These are phyloP conservation scores for Saimiri boliviensis DNA, from an alignment of 2,113 vertebrate species.

Conservation along the genomic window DNA sequence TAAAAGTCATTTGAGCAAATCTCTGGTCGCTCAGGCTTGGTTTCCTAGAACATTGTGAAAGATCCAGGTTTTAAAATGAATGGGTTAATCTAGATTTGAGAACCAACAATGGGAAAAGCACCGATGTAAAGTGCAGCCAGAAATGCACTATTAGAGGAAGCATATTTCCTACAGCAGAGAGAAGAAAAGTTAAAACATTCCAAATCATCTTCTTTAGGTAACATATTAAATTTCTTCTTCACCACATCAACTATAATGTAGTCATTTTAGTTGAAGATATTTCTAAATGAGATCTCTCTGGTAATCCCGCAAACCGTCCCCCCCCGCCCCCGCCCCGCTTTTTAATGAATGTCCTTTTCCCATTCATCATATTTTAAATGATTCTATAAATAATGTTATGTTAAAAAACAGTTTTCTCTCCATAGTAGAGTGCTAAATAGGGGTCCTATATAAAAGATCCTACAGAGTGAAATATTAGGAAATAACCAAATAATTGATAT, in stretches of 20 bases:
- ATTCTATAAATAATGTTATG: conserved; percentile 68
- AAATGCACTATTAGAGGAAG: conserved; percentile 31
- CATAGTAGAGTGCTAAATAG: conserved; percentile 43
- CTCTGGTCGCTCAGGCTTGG: conserved; percentile 37
- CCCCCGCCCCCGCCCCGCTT: not conserved
- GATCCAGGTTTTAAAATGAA: conserved; percentile 55
- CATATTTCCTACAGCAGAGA: conserved; percentile 33
- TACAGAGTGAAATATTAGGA: conserved; percentile 74
- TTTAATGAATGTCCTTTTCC: conserved; percentile 49
- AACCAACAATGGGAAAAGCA: conserved; percentile 31
- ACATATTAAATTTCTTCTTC: conserved; percentile 41
- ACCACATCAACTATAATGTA: conserved; percentile 11
- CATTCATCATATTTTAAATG: conserved; percentile 61
- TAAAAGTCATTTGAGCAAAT: conserved; percentile 4
- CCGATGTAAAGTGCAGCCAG: not conserved
- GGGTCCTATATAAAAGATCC: conserved; percentile 67
- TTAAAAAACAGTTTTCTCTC: conserved; percentile 65
- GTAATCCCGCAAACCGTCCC: not conserved
- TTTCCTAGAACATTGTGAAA: conserved; percentile 51
- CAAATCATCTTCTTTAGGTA: conserved; percentile 25
- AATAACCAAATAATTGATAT: conserved; percentile 74
- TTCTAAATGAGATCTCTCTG: conserved; percentile 46
- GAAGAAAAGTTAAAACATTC: not conserved
- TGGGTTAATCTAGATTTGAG: conserved; percentile 75
- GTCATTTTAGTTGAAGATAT: conserved; percentile 34